Conservation (phyloP, 2,113 vertebrate genomes). For the Clupea harengus region DNA sequence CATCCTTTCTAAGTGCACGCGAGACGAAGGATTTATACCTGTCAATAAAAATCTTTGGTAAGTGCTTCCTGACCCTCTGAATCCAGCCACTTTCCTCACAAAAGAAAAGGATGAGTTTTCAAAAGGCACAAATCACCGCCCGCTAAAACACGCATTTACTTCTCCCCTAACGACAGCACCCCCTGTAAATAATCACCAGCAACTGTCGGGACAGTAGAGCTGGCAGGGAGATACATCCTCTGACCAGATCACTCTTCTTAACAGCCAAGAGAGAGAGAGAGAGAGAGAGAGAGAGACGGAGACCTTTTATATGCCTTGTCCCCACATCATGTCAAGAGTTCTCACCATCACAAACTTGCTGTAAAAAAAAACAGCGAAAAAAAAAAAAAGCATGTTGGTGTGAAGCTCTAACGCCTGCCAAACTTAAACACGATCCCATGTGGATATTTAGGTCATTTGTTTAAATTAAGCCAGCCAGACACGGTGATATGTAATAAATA, state of each 20-base stretch:
- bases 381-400: conserved; percentile 2
- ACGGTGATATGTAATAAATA: not conserved
- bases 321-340: conserved; percentile 37
- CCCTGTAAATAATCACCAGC: conserved; percentile 73
- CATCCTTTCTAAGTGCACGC: conserved; percentile 68
- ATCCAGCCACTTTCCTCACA: conserved; percentile 70
- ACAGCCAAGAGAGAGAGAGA: conserved; percentile 47
- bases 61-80: conserved; percentile 76
- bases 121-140: conserved; percentile 73
- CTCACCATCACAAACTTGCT: conserved; percentile 19
- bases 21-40: conserved; percentile 76
- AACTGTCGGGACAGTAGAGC: conserved; percentile 60
- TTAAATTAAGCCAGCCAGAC: conserved; percentile 18
- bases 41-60: conserved; percentile 77
- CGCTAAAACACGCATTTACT: conserved; percentile 74
- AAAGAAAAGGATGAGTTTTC: conserved; percentile 71
- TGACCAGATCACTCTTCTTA: conserved; percentile 64
- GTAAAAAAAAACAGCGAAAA: too few species aligned
- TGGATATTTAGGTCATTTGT: not conserved
- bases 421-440: not conserved
- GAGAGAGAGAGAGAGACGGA: conserved; percentile 13
- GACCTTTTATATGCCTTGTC: conserved; percentile 49
- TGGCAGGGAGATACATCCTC: conserved; percentile 56
- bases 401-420: not conserved
- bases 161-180: conserved; percentile 61